Conservation (phyloP, 2,113 vertebrate species). For the Oncorhynchus kisutch region DNA sequence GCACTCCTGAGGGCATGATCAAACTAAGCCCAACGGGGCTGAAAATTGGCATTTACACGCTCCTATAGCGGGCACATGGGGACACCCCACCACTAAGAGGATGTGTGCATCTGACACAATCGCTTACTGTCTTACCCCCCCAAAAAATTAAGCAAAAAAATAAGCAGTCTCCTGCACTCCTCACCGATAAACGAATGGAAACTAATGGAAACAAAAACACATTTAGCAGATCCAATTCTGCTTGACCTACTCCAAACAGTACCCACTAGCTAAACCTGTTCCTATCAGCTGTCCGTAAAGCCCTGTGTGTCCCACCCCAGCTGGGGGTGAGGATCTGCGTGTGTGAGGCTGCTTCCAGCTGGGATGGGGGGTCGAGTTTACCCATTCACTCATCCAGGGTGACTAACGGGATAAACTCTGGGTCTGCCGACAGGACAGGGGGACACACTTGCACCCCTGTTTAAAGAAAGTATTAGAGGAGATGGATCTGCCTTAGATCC, state of each 20-base stretch:
- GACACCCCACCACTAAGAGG: constrained; percentile 42
- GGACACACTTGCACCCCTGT: constrained; percentile 68
- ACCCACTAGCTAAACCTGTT: constrained; percentile 66
- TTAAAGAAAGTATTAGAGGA: constrained; percentile 71
- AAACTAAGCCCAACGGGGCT: constrained; percentile 64
- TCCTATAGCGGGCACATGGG: constrained; percentile 42
- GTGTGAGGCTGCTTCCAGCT: constrained; percentile 63
- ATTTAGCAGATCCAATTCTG: constrained; percentile 67
- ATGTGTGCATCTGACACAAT: constrained; percentile 59
- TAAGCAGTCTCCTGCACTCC: constrained; percentile 48
- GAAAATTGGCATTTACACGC: constrained; percentile 60
- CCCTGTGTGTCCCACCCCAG: constrained; percentile 46
- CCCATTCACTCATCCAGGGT: constrained; percentile 74
- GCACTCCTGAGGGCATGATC: constrained; percentile 45
- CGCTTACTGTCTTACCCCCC: constrained; percentile 54
- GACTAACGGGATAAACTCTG: constrained; percentile 75
- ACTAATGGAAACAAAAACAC: constrained; percentile 63
- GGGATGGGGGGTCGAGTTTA: constrained; percentile 70
- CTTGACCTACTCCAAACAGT: constrained; percentile 72
- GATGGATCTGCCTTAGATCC: constrained; percentile 72
- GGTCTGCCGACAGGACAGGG: constrained; percentile 71
- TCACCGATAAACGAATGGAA: constrained; percentile 36
- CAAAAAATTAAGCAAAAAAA: constrained; percentile 38
- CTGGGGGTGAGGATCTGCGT: constrained; percentile 37
- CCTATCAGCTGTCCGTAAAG: constrained; percentile 71